phyloP scores from a whole-genome alignment of 2,797 vertebrate genomes.

The Cirrhinus mrigala region DNA sequence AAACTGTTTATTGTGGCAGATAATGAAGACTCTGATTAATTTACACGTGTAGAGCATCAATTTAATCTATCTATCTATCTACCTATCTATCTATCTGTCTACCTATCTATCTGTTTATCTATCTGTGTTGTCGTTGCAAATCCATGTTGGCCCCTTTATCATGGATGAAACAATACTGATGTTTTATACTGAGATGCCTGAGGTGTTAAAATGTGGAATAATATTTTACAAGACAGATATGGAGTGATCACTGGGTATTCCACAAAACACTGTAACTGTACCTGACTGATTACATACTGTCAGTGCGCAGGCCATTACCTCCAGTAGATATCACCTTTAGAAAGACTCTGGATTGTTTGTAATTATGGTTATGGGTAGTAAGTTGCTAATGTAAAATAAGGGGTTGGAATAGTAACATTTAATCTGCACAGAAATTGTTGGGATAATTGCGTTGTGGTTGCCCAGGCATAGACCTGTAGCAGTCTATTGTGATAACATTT shows the following conservation, averaged over 20 bases:
- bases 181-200: conserved; percentile 2
- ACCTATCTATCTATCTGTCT: background rate
- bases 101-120: background rate
- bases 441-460: background rate
- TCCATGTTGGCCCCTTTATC: background rate
- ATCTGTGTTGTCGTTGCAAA: background rate
- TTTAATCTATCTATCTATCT: background rate
- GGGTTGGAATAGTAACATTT: background rate
- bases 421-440: background rate
- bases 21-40: background rate
- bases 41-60: no score
- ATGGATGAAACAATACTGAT: background rate
- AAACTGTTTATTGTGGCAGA: conserved; percentile 59
- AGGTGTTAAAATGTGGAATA: background rate
- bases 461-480: background rate
- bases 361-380: conserved; percentile 14
- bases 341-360: conserved; percentile 8
- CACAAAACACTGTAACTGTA: background rate
- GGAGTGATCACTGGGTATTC: conserved; percentile 12
- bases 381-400: conserved; percentile 33
- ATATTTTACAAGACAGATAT: conserved; percentile 30
- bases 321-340: background rate
- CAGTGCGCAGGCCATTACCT: conserved; percentile 14
- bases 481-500: background rate
- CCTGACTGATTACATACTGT: conserved; percentile 34